phyloP scores from a whole-genome alignment of 1,140 invertebrate species.

The Lasaia peninsularis region DNA sequence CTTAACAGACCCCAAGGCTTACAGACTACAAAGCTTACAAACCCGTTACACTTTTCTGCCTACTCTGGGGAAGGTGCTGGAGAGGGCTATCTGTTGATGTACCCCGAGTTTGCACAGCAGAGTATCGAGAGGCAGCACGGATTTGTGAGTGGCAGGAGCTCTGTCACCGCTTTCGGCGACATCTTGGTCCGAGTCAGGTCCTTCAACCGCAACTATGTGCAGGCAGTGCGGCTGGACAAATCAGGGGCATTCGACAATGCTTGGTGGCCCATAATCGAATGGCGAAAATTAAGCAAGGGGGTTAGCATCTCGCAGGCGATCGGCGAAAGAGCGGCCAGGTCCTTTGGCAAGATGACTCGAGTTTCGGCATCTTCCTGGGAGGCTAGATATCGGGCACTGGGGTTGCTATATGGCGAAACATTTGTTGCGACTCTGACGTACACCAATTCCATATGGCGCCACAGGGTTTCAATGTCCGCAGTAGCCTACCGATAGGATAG shows the following conservation, averaged over 20 bases:
- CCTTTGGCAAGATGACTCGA: no score
- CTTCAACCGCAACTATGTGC: neutral
- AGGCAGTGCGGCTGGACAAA: constrained; percentile 33
- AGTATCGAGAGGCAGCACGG: constrained; percentile 39
- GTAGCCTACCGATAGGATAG: no score
- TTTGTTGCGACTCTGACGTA: no score
- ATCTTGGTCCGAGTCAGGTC: neutral
- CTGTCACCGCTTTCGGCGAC: constrained; percentile 41
- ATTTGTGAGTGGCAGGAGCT: constrained; percentile 33
- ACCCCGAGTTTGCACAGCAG: constrained; percentile 10
- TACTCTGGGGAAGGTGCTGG: constrained; percentile 46
- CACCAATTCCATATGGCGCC: no score
- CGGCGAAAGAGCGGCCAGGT: no score
- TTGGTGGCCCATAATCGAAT: constrained; percentile 48
- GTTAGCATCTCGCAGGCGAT: no score
- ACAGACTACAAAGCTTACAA: no score
- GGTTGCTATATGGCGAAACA: no score
- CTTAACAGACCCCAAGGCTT: no score
- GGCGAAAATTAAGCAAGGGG: constrained; percentile 16
- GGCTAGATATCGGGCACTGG: no score
- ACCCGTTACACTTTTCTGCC: constrained; percentile 16
- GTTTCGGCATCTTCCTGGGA: no score
- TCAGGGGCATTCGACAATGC: constrained; percentile 49
- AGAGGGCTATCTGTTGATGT: constrained; percentile 40
- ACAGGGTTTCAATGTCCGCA: no score